A percentile compares a stretch with the other conserved stretches of the same genome.
These are phyloP conservation scores for Osmerus eperlanus DNA, from an alignment of 2,113 vertebrate species.

Conservation along the genomic window DNA sequence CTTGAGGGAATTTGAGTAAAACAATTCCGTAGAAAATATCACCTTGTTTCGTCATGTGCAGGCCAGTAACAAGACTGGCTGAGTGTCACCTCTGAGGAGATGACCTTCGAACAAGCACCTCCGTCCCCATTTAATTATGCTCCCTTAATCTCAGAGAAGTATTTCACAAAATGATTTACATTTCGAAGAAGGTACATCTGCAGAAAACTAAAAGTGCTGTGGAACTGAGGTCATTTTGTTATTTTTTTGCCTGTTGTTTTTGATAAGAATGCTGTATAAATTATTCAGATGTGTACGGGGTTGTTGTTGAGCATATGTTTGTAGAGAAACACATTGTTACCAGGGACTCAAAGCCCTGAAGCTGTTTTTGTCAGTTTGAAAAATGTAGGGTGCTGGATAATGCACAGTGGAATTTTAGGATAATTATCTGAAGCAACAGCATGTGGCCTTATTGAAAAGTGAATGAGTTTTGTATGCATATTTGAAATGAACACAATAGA, in stretches of 20 bases:
- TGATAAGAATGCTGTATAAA: conserved; percentile 22
- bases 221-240: conserved; percentile 21
- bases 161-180: too few species aligned
- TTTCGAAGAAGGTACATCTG: not conserved
- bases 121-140: too few species aligned
- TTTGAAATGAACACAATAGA: too few species aligned
- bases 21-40: not conserved
- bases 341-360: conserved; percentile 3
- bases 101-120: too few species aligned
- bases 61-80: not conserved
- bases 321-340: not conserved
- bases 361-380: conserved; percentile 9
- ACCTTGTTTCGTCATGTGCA: not conserved
- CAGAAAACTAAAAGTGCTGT: not conserved
- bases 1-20: too few species aligned
- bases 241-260: conserved; percentile 9
- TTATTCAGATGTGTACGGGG: conserved; percentile 28
- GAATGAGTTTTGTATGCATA: not conserved
- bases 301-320: not conserved
- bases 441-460: not conserved
- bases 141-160: too few species aligned
- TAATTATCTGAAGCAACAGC: not conserved
- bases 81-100: too few species aligned
- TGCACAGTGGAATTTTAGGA: not conserved
- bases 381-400: not conserved